A percentile compares a stretch with the other conserved stretches of the same genome.
Evolutionary conservation across 37 sponge, comb jelly and placozoan genomes (phyloP).

Genomic region (Beroe ovata): DNA sequence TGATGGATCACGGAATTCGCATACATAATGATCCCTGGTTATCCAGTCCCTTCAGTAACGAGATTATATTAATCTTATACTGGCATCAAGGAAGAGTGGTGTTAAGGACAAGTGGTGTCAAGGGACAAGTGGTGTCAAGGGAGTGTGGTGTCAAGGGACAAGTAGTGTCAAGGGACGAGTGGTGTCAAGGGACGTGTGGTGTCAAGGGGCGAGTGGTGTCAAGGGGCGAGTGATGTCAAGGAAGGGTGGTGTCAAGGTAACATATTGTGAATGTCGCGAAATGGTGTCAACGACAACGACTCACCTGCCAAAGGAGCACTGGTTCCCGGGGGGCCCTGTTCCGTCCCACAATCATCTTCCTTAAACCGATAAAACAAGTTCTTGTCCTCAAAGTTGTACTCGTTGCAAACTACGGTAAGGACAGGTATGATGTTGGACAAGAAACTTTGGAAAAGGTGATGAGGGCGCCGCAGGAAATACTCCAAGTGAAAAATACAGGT

Average conservation of each 20-base stretch:
- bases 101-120: neutral
- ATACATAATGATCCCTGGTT: no score
- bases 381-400: conserved; percentile 67
- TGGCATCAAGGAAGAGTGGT: neutral
- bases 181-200: neutral
- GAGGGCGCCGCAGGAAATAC: no score
- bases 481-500: no score
- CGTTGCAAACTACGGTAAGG: conserved; percentile 23
- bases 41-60: no score
- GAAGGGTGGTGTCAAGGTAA: neutral
- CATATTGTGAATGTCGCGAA: no score
- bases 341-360: conserved; percentile 61
- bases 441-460: no score
- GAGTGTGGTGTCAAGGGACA: neutral
- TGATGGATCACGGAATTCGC: no score
- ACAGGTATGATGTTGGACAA: no score
- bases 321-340: conserved; percentile 57
- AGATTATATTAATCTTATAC: no score
- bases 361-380: conserved; percentile 56
- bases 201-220: neutral
- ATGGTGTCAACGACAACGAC: no score
- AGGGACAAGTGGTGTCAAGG: neutral
- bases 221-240: neutral
- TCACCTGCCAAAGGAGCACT: conserved; percentile 36
- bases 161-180: neutral